Percentiles rank a stretch among this genome's conserved stretches.
phyloP scores from a whole-genome alignment of 2,797 vertebrate species.

The Decapterus maruadsi region DNA sequence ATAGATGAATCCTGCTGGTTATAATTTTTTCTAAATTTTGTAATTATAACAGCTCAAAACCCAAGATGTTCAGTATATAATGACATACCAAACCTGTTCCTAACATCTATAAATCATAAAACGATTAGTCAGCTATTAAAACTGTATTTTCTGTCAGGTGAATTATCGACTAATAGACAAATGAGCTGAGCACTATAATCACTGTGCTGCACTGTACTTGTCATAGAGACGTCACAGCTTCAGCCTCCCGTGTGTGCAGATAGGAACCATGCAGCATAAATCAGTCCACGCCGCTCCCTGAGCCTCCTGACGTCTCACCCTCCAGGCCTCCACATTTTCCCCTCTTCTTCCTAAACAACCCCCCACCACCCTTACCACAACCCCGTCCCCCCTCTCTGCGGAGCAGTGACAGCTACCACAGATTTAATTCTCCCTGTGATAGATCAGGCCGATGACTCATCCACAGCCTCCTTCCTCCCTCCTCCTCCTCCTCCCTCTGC shows the following conservation, averaged over 20 bases:
- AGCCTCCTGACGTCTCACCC: slow-evolving; percentile 41
- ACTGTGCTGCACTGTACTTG: slow-evolving; percentile 7
- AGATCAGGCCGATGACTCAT: slow-evolving; percentile 83
- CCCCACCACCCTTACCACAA: background rate
- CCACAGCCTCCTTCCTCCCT: slow-evolving; percentile 58
- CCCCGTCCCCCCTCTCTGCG: slow-evolving; percentile 35
- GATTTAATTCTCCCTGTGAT: slow-evolving; percentile 75
- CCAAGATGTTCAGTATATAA: background rate
- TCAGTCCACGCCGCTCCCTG: slow-evolving; percentile 26
- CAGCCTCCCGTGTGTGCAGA: background rate
- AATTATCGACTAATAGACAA: slow-evolving; percentile 10
- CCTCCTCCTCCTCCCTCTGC: slow-evolving; percentile 38
- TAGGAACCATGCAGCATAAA: slow-evolving; percentile 44
- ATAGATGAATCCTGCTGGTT: too few relatives aligned
- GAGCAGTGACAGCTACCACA: slow-evolving; percentile 62
- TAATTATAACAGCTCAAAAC: background rate
- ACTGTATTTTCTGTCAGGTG: background rate
- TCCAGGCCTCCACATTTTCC: background rate
- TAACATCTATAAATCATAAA: background rate
- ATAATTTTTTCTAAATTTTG: too few relatives aligned
- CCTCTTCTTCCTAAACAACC: slow-evolving; percentile 24
- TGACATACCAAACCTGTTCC: background rate
- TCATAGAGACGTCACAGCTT: slow-evolving; percentile 35
- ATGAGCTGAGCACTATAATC: background rate
- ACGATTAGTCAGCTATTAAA: background rate